These are phyloP conservation scores for Champsocephalus gunnari DNA, from an alignment of 2,797 vertebrate species.

Conservation along the genomic window DNA sequence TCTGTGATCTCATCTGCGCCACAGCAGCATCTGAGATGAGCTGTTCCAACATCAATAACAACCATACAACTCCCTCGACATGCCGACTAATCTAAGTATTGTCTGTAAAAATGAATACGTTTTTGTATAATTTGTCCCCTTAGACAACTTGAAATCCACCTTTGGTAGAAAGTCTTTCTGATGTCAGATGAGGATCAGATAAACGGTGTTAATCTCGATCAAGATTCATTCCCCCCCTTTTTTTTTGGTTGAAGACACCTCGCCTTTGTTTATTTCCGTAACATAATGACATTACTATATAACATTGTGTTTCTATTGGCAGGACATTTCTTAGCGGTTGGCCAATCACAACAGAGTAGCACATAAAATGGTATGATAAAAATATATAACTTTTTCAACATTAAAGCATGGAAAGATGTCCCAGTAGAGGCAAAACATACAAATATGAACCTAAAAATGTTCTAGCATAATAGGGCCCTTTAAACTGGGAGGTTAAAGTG, in stretches of 20 bases:
- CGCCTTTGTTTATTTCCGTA: too few relatives aligned
- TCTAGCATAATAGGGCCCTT: not conserved
- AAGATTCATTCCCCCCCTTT: conserved; percentile 23
- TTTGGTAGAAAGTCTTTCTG: not conserved
- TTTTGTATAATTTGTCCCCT: too few relatives aligned
- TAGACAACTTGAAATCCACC: too few relatives aligned
- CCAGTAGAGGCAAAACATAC: too few relatives aligned
- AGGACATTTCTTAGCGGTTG: too few relatives aligned
- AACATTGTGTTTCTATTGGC: too few relatives aligned
- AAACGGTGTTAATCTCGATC: not conserved
- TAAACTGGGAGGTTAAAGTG: not conserved
- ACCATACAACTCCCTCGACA: conserved; percentile 11
- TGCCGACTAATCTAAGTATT: not conserved
- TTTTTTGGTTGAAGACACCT: not conserved
- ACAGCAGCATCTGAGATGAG: conserved; percentile 31
- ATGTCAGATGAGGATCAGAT: conserved; percentile 2
- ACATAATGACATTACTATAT: too few relatives aligned
- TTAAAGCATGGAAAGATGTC: too few relatives aligned
- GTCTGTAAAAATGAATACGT: not conserved
- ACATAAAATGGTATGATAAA: too few relatives aligned
- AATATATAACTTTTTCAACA: too few relatives aligned
- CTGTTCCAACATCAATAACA: conserved; percentile 27
- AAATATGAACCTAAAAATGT: too few relatives aligned
- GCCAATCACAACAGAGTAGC: too few relatives aligned
- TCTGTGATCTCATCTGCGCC: conserved; percentile 59